Evolutionary conservation across 1,140 invertebrate genomes (phyloP), one percentile per base, ranked within the genome.

Genomic region (Ectropis grisescens): DNA sequence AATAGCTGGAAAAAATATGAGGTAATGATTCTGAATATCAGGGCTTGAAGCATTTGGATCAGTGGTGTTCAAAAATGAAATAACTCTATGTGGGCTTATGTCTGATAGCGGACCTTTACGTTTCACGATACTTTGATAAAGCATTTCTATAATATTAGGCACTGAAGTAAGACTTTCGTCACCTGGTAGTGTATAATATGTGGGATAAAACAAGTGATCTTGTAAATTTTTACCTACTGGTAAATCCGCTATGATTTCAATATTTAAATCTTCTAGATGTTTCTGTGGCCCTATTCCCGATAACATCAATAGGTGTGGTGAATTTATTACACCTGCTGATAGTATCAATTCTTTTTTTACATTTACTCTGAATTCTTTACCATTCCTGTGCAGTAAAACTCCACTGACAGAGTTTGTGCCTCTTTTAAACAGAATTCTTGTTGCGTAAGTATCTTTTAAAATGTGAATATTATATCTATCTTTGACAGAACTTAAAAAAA

Each of bases 231-330:
- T 78, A 1, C 89, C 89, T 1, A 89, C 88, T 42, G 78, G 83
- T 11, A 86, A 74, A 51, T 90, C 84, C 26, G 83, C 64, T 16
- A 88, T 64, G 0, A 87, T 75, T 0, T 79, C 46, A 11, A 91
- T 89, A 1, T 85, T 85, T 4, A 91, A 47, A 16, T 86, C 68
- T 26, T 86, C 56, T 9, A 95, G 74, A 45, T 93, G 87, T 13
- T 87, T 71, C 35, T 59, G 83, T 0, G 90, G 91, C 2, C 91
- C 92, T 15, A 93, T 85, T 11, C 92, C 92, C 1, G 90, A 92
- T 0, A 92, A 51, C 85, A 93, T 88, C 1, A 94, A 61, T 4
- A 94, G 34, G 48, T 91, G 87, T 1, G 90, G 87, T 0, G 88
- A 85, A 45, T 91, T 89, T 7, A 92, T 85, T 1, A 87, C 81